A percentile compares a stretch with the other conserved stretches of the same genome.
Conservation (phyloP, 2,797 vertebrate species). For the Pipistrellus pygmaeus region DNA sequence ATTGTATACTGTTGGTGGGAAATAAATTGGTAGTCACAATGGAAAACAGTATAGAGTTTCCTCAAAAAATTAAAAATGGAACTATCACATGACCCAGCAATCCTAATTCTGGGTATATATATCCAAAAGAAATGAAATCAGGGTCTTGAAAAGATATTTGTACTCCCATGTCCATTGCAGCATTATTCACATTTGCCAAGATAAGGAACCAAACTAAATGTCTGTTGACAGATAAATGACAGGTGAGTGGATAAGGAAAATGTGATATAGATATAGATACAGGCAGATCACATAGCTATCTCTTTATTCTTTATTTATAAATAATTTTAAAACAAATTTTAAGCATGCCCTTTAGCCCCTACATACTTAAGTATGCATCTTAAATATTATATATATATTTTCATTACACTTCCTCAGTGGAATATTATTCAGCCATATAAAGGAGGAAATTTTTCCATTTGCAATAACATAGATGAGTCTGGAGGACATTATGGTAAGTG, state of each 20-base stretch:
- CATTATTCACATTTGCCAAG: neutral
- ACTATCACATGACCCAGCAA: neutral
- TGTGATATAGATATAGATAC: neutral
- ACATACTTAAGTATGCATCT: neutral
- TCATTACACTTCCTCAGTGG: slow-evolving; percentile 11
- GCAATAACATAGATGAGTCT: neutral
- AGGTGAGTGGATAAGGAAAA: neutral
- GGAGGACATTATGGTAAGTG: neutral
- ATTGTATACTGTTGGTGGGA: neutral
- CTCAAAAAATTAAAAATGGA: neutral
- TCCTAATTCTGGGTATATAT: neutral
- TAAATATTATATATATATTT: slow-evolving; percentile 30
- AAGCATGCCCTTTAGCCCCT: neutral
- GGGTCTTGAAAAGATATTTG: neutral
- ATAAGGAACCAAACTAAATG: neutral
- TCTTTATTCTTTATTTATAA: slow-evolving; percentile 38
- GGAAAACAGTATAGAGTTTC: neutral
- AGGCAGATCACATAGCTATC: neutral
- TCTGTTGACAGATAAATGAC: neutral
- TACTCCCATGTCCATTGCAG: neutral
- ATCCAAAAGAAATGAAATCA: neutral
- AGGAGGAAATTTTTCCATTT: neutral
- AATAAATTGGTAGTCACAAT: neutral
- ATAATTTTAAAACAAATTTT: neutral
- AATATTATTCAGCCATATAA: neutral